Evolutionary conservation across 2,113 vertebrate genomes (phyloP), one percentile per base, ranked within the genome.

Genomic region (Leiothrix lutea): DNA sequence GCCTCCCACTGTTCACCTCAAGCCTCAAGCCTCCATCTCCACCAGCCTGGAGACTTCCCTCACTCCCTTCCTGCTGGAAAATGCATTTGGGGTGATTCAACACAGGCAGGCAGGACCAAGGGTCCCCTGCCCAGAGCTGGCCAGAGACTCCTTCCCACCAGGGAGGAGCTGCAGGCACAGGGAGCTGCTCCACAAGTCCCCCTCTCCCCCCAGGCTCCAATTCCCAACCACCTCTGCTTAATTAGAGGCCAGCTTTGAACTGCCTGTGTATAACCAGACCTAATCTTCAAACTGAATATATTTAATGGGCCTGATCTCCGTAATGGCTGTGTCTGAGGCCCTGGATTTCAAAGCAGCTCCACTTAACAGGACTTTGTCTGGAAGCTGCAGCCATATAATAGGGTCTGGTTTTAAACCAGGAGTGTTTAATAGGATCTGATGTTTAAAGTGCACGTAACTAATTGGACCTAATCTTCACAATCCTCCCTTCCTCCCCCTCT

Each of bases 331-430:
- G 54, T 92, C 92, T 92, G 81, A 86, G 88, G 42, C 61, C 29
- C 65, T 42, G 67, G 58, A 74, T 96, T 96, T 97, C 94, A 96
- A 96, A 97, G 85, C 64, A 95, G 81, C 73, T 92, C 71, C 81
- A 65, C 73, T 97, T 95, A 92, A 69, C 8, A 1, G 80, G 91
- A 90, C 89, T 93, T 95, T 83, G 86, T 93, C 80, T 82, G 79
- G 35, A 64, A 85, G 83, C 83, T 80, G 65, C 54, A 69, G 38
- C 45, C 73, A 36, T 29, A 90, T 80, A 94, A 96, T 33, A 54
- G 53, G 38, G 57, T 61, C 45, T 80, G 62, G 54, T 81, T 94
- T 93, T 67, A 92, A 92, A 83, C 35, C 70, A 82, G 74, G 50
- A 81, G 42, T 74, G 73, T 86, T 97, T 97, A 94, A 96, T 42